Percentiles rank a stretch among this genome's conserved stretches.
Evolutionary conservation across 2,797 vertebrate species (phyloP).

Genomic region (Sebastes minor): DNA sequence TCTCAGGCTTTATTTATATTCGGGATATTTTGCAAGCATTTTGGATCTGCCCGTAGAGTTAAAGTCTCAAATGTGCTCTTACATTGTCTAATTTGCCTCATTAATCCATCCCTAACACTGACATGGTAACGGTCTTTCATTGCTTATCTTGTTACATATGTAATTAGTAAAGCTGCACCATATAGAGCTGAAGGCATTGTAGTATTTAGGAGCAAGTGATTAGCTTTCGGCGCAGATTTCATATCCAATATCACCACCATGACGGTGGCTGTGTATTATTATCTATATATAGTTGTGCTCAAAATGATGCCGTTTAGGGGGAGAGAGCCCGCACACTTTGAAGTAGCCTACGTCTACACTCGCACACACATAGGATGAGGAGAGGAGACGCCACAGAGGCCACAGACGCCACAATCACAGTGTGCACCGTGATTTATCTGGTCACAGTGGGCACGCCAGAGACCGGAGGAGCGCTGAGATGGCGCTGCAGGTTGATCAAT

Average conservation of each 20-base stretch:
- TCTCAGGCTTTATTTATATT: background rate
- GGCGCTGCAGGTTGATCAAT: background rate
- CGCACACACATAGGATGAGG: too few relatives aligned
- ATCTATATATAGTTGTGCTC: background rate
- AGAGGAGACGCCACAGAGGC: too few relatives aligned
- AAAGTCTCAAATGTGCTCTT: background rate
- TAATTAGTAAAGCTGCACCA: background rate
- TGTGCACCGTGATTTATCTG: background rate
- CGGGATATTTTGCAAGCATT: background rate
- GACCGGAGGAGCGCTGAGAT: background rate
- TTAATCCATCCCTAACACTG: background rate
- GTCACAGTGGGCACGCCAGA: background rate
- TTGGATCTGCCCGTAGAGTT: background rate
- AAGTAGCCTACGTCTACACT: fast-evolving
- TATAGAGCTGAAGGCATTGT: background rate
- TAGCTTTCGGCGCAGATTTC: background rate
- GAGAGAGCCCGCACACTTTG: too few relatives aligned
- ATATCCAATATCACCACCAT: background rate
- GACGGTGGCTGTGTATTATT: background rate
- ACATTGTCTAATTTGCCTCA: background rate
- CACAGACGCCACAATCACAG: too few relatives aligned
- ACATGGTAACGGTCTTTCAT: background rate
- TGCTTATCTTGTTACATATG: conserved; percentile 1
- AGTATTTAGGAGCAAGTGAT: background rate
- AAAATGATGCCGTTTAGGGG: too few relatives aligned